A percentile compares a stretch with the other conserved stretches of the same genome.
Evolutionary conservation across 2,113 vertebrate species (phyloP).

Genomic region (Poicephalus gulielmi): DNA sequence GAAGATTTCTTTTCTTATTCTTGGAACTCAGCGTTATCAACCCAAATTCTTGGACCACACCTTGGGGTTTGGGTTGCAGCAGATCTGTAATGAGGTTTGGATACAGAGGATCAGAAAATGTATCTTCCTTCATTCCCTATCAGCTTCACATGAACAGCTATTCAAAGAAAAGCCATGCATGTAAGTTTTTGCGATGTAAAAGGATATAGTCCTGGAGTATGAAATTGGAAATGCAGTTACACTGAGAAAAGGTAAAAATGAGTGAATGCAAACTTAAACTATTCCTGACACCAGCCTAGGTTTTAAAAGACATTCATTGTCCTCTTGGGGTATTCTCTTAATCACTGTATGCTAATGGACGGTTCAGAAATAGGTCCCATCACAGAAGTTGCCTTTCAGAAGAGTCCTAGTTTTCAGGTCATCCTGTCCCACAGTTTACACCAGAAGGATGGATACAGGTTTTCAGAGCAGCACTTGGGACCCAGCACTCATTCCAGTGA

Average conservation of each 20-base stretch:
- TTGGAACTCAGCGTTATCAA: neutral
- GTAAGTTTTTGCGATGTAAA: neutral
- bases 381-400: neutral
- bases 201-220: neutral
- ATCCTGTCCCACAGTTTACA: neutral
- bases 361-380: neutral
- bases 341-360: neutral
- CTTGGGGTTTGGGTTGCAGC: neutral
- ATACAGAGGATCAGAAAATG: neutral
- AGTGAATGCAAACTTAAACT: neutral
- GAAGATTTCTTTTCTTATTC: neutral
- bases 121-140: neutral
- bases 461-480: neutral
- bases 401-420: neutral
- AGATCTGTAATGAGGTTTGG: neutral
- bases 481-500: neutral
- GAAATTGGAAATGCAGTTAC: neutral
- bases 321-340: neutral
- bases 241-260: neutral
- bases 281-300: neutral
- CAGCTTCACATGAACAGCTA: neutral
- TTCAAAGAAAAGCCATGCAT: neutral
- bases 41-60: neutral
- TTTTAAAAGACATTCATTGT: neutral
- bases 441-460: neutral